Evolutionary conservation across 2,797 vertebrate species (phyloP).

Genomic region (Propithecus deckenii): DNA sequence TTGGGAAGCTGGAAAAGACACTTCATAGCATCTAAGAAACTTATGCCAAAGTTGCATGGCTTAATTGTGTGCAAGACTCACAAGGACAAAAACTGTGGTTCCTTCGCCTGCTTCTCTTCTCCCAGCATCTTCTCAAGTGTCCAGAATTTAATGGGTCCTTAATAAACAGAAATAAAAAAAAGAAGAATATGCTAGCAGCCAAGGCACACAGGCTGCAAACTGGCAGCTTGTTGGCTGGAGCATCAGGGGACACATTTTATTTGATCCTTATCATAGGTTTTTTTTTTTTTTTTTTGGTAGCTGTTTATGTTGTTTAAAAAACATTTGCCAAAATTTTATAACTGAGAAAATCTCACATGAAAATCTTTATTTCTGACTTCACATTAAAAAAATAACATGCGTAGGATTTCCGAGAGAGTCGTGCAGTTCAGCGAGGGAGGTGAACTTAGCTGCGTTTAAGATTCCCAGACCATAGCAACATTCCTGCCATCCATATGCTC

Average conservation of each 20-base stretch:
- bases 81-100: background rate
- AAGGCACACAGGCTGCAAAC: background rate
- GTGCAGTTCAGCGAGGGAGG: background rate
- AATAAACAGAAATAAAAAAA: background rate
- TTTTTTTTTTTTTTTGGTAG: background rate
- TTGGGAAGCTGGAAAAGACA: background rate
- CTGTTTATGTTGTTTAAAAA: conserved; percentile 41
- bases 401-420: conserved; percentile 51
- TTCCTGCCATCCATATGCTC: conserved; percentile 5
- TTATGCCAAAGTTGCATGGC: background rate
- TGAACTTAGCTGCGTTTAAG: background rate
- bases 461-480: background rate
- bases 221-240: background rate
- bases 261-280: background rate
- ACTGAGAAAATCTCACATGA: conserved; percentile 19
- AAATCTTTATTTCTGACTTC: conserved; percentile 49
- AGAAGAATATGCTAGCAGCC: too few relatives aligned
- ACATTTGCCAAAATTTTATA: background rate
- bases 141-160: background rate
- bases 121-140: background rate
- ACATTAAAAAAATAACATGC: background rate
- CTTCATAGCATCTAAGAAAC: background rate
- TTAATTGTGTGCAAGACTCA: background rate
- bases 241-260: background rate
- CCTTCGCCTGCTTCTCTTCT: background rate